phyloP scores from a whole-genome alignment of 2,888 invertebrate species.

The Elaeidobius kamerunicus region DNA sequence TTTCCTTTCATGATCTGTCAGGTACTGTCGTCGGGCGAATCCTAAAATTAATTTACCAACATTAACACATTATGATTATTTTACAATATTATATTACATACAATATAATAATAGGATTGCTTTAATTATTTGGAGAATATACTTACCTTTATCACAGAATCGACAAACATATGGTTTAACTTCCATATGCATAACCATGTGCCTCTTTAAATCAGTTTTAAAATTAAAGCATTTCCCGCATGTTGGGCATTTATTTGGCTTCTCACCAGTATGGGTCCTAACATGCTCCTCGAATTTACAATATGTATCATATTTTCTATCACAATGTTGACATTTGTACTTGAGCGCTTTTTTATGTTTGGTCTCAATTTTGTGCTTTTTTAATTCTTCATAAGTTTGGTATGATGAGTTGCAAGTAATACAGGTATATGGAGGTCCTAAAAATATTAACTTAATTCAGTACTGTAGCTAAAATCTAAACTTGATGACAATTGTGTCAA shows the following conservation, averaged over 20 bases:
- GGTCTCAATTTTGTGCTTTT: constrained; percentile 28
- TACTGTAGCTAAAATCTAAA: no score
- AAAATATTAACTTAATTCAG: no score
- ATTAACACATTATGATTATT: no score
- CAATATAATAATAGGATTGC: background rate
- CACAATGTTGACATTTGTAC: constrained; percentile 28
- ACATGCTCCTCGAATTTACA: constrained; percentile 31
- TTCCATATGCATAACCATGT: constrained; percentile 31
- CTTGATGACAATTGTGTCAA: no score
- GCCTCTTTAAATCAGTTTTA: constrained; percentile 31
- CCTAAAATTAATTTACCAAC: no score
- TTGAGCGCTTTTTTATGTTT: constrained; percentile 30
- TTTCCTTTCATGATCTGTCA: constrained; percentile 31
- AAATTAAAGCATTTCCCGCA: constrained; percentile 33
- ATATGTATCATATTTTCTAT: constrained; percentile 26
- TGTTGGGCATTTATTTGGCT: constrained; percentile 31
- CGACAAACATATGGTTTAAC: constrained; percentile 30
- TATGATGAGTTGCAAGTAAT: constrained; percentile 29
- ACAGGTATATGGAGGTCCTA: constrained; percentile 26
- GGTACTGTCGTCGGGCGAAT: constrained; percentile 30
- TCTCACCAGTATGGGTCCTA: constrained; percentile 33
- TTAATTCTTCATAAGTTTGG: constrained; percentile 24
- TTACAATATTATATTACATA: no score
- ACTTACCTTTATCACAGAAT: constrained; percentile 28
- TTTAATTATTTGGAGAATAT: background rate